Evolutionary conservation across 2,797 vertebrate genomes (phyloP).

Genomic region (Glyptemys insculpta): DNA sequence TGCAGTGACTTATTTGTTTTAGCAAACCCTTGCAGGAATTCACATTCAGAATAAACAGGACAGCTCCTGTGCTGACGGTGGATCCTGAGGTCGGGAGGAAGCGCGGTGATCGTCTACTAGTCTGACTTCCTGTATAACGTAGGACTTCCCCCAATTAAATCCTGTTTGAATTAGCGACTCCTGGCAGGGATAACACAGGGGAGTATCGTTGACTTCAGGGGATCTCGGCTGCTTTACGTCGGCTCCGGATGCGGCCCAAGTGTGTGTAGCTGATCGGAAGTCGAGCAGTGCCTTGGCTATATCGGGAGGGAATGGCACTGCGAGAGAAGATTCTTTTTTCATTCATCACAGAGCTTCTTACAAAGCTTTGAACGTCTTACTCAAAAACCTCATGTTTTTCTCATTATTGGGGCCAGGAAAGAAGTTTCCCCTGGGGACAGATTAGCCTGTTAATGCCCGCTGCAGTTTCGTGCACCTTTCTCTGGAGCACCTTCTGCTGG

Average conservation of each 20-base stretch:
- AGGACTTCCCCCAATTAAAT: not conserved
- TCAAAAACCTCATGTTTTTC: not conserved
- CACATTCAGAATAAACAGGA: not conserved
- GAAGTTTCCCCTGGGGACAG: not conserved
- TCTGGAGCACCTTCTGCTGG: not conserved
- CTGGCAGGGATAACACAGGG: too few species aligned
- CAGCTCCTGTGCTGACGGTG: not conserved
- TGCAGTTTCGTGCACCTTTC: not conserved
- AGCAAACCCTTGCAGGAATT: not conserved
- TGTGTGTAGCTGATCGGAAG: not conserved
- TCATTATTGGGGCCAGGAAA: not conserved
- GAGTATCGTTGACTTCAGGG: too few species aligned
- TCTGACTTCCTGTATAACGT: too few species aligned
- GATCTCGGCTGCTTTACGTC: not conserved
- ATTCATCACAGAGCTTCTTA: not conserved
- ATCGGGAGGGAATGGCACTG: too few species aligned
- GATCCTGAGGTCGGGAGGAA: not conserved
- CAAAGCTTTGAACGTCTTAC: not conserved
- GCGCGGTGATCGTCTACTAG: not conserved
- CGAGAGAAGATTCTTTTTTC: not conserved
- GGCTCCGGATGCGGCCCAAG: not conserved
- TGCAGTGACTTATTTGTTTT: not conserved
- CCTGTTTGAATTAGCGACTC: not conserved
- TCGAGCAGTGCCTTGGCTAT: not conserved
- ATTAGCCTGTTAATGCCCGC: not conserved